These are phyloP conservation scores for Clupea harengus DNA, from an alignment of 2,113 vertebrate species.

Conservation along the genomic window DNA sequence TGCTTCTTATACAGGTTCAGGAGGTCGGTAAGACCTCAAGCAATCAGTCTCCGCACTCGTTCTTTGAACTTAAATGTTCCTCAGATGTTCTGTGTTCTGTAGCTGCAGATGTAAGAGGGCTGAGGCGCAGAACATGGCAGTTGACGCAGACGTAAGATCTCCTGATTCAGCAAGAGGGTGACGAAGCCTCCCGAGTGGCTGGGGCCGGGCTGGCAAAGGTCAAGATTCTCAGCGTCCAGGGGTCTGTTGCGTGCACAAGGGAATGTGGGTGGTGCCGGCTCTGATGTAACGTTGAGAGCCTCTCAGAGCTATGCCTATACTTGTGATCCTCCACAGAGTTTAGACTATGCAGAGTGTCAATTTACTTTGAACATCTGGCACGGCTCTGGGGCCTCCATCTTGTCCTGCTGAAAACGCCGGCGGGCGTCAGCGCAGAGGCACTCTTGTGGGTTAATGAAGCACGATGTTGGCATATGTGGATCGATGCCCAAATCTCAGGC, in stretches of 20 bases:
- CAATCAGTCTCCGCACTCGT: background rate
- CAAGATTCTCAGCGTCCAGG: background rate
- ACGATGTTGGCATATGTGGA: background rate
- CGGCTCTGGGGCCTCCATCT: background rate
- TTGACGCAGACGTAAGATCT: conserved; percentile 53
- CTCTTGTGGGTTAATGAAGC: background rate
- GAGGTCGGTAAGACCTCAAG: background rate
- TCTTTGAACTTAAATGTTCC: background rate
- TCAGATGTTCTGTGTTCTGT: background rate
- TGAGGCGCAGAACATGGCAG: background rate
- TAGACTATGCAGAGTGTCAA: background rate
- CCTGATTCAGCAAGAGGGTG: conserved; percentile 57
- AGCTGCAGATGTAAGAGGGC: background rate
- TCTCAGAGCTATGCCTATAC: background rate
- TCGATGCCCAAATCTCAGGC: background rate
- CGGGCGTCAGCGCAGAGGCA: background rate
- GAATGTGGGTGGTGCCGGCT: background rate
- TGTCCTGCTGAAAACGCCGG: background rate
- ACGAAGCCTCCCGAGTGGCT: conserved; percentile 51
- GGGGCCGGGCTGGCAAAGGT: background rate
- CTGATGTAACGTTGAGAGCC: background rate
- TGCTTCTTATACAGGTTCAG: background rate
- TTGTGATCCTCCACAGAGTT: background rate
- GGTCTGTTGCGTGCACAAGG: background rate
- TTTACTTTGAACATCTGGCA: conserved; percentile 1